Evolutionary conservation across 1,140 invertebrate genomes (phyloP), one percentile per base, ranked within the genome.

Genomic region (Hermetia illucens): DNA sequence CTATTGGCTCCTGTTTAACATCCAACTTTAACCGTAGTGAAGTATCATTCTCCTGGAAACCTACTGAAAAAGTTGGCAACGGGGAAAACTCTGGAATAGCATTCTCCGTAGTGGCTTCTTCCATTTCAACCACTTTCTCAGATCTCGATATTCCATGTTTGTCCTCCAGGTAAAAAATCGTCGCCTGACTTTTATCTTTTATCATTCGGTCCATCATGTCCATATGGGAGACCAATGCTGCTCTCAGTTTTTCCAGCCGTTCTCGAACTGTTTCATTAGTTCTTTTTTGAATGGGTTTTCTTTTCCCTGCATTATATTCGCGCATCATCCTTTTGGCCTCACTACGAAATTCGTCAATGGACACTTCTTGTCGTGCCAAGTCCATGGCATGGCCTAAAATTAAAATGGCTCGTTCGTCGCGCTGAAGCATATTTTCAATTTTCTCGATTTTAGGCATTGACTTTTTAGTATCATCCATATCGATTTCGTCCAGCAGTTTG

Each of bases 351-450:
- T 47, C 44, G 8, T 48, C 40, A 1, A 48, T 44, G 12, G 48
- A 39, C 18, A 53, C 53, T 4, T 36, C 18, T 9, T 34, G 32
- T 5, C 42, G 40, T 6, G 56, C 37, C 9, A 54, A 40, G 30
- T 60, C 56, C 44, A 60, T 46, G 3, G 52, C 50, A 9, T 44
- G 44, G 4, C 36, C 41, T 2, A 60, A 46, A 16, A 59, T 57
- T 1, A 44, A 42, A n/a, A 60, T 24, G 0, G 57, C 47, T 1
- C 40, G 36, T 21, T 47, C 37, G 33, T 60, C 54, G 13, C 56
- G 41, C 1, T 38, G 15, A 34, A 60, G 21, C 36, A 53, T 49
- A 8, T 46, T 39, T 39, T 60, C 54, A 19, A 60, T 55, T 24
- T 47, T 45, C 38, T 55, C 43, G 13, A 54, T 47, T 33, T 54